A percentile compares a stretch with the other conserved stretches of the same genome.
Evolutionary conservation across 2,797 vertebrate genomes (phyloP).

Genomic region (Sardinella longiceps): DNA sequence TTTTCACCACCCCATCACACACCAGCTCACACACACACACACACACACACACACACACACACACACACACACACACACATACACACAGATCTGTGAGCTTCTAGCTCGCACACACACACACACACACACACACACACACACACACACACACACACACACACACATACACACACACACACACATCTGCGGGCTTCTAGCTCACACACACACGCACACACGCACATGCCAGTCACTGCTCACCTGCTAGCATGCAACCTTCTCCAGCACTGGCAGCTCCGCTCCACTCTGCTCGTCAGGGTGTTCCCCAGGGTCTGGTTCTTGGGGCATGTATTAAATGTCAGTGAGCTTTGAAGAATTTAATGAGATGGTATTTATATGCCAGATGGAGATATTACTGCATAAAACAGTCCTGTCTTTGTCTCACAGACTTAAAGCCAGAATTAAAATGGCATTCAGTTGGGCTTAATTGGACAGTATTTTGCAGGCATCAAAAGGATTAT

Average conservation of each 20-base stretch:
- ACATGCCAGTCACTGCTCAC: background rate
- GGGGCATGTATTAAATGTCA: slow-evolving; percentile 31
- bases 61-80: no score
- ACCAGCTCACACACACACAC: background rate
- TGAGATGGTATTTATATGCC: background rate
- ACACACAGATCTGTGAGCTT: no score
- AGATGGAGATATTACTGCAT: no score
- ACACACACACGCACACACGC: background rate
- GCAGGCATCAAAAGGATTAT: no score
- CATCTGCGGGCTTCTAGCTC: background rate
- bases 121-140: background rate
- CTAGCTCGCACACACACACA: background rate
- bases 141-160: background rate
- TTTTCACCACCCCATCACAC: background rate
- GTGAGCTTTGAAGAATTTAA: background rate
- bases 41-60: background rate
- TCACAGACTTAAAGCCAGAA: no score
- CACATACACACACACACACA: background rate
- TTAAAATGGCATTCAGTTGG: no score
- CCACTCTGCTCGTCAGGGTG: background rate
- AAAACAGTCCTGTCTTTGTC: background rate
- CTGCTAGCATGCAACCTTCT: slow-evolving; percentile 3
- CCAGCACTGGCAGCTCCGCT: background rate
- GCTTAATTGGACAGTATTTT: no score
- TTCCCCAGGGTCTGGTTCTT: background rate